These are phyloP conservation scores for Progne subis DNA, from an alignment of 2,113 vertebrate species.

Conservation along the genomic window DNA sequence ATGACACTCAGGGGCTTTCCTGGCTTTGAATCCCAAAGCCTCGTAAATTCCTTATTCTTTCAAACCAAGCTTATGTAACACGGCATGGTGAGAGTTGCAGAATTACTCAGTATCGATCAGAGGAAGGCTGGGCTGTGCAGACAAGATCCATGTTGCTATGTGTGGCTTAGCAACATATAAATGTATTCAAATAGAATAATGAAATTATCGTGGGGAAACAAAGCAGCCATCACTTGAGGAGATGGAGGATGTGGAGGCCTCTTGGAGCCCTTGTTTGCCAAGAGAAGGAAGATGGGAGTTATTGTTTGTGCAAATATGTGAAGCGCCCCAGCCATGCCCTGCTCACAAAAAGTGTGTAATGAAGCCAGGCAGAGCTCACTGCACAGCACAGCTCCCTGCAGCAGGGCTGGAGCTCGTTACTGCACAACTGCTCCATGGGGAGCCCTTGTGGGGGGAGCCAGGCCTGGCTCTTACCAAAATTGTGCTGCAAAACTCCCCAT, in stretches of 20 bases:
- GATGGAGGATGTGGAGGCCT: conserved; percentile 58
- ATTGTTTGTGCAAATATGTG: conserved; percentile 71
- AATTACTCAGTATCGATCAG: conserved; percentile 33
- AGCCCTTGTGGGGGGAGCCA: not conserved
- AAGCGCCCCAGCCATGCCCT: not conserved
- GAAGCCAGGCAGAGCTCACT: not conserved
- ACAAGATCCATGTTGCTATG: conserved; percentile 69
- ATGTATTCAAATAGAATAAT: conserved; percentile 72
- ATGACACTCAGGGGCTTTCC: not conserved
- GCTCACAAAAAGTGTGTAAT: conserved; percentile 28
- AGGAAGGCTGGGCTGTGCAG: conserved; percentile 25
- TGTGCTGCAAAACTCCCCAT: fast-evolving
- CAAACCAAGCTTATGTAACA: not conserved
- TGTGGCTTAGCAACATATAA: conserved; percentile 71
- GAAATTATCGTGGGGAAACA: conserved; percentile 74
- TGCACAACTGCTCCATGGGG: not conserved
- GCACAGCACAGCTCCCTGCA: not conserved
- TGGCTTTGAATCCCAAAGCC: not conserved
- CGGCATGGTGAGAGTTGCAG: not conserved
- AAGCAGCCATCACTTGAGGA: conserved; percentile 68
- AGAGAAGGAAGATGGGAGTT: conserved; percentile 51
- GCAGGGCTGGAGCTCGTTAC: conserved; percentile 35
- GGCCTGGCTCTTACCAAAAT: not conserved
- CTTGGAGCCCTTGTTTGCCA: conserved; percentile 66
- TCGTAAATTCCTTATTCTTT: not conserved